Evolutionary conservation across 2,888 invertebrate genomes (phyloP).

Genomic region (Neuroscelio doddi): DNA sequence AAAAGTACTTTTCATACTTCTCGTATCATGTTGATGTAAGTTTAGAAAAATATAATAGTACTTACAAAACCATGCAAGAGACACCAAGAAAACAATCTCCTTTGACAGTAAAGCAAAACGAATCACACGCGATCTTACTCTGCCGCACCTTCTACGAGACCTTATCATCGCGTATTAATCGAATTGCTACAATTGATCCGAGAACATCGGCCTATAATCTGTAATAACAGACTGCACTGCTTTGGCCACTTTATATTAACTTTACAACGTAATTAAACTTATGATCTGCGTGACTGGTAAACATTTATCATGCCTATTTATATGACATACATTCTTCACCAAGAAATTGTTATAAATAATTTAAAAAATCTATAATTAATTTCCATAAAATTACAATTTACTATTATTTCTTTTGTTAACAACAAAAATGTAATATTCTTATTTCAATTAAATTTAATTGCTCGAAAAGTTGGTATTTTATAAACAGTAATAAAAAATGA

Average conservation of each 20-base stretch:
- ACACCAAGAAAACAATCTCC: not conserved
- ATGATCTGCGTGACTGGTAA: constrained; percentile 3
- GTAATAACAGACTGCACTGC: constrained; percentile 10
- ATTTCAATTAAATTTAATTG: no score
- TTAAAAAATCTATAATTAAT: no score
- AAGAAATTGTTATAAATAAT: no score
- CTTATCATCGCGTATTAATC: constrained; percentile 41
- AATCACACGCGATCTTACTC: constrained; percentile 33
- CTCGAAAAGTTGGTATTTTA: no score
- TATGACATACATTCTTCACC: no score
- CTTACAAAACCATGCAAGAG: not conserved
- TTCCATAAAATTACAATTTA: no score
- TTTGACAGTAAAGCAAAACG: constrained; percentile 7
- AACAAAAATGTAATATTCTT: no score
- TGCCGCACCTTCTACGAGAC: constrained; percentile 27
- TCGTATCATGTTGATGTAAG: no score
- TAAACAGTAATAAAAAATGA: no score
- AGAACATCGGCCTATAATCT: constrained; percentile 11
- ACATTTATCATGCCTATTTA: no score
- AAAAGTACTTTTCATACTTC: no score
- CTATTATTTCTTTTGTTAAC: no score
- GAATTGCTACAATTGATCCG: constrained; percentile 36
- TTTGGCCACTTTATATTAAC: constrained; percentile 12
- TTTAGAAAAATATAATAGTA: not conserved
- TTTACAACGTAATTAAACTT: constrained; percentile 18